Conservation (phyloP, 2,113 vertebrate species). For the Cololabis saira region DNA sequence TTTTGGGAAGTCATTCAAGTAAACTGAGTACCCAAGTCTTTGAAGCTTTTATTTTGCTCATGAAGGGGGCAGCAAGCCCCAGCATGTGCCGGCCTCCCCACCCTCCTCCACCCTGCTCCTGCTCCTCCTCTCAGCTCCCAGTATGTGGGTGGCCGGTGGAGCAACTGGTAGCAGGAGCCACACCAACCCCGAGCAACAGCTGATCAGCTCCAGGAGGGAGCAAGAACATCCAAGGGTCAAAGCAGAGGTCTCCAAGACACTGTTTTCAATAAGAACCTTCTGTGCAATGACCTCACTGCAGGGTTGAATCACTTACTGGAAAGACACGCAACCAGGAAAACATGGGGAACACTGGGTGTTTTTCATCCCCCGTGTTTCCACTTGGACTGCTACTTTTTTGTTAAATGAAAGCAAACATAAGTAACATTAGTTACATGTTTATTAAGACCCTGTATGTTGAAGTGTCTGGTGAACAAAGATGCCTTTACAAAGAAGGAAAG, state of each 20-base stretch:
- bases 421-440: constrained; percentile 3
- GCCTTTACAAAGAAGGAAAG: constrained; percentile 1
- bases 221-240: not conserved
- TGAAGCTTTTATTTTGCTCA: not conserved
- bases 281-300: constrained; percentile 30
- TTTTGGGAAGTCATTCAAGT: too few species aligned
- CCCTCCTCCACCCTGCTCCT: constrained; percentile 2
- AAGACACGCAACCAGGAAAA: constrained; percentile 17
- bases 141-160: constrained; percentile 62
- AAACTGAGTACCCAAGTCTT: constrained; percentile 5
- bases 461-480: not conserved
- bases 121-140: constrained; percentile 3
- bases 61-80: constrained; percentile 52
- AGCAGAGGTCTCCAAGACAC: not conserved
- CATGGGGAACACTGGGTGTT: not conserved
- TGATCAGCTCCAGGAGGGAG: constrained; percentile 23
- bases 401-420: not conserved
- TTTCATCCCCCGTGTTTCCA: not conserved
- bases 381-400: not conserved
- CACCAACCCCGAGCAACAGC: constrained; percentile 47
- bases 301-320: constrained; percentile 2
- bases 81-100: constrained; percentile 49
- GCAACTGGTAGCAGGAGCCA: constrained; percentile 57
- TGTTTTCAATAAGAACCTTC: not conserved
- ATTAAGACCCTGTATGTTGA: not conserved